Conservation (phyloP, 2,113 vertebrate genomes). For the Helogale parvula region DNA sequence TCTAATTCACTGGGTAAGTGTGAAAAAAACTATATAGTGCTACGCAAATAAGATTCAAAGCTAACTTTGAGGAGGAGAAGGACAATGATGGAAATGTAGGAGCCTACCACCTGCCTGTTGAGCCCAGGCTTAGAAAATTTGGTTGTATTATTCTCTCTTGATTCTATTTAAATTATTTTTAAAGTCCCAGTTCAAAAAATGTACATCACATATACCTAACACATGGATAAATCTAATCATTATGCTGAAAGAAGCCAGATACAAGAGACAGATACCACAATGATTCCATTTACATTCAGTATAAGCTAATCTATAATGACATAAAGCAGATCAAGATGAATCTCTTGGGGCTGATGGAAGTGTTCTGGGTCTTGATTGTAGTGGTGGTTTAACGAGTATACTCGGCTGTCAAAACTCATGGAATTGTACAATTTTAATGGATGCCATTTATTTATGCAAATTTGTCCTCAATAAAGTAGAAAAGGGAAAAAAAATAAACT, state of each 20-base stretch:
- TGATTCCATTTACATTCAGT: neutral
- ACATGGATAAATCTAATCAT: neutral
- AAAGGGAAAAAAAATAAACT: neutral
- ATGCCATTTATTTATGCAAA: neutral
- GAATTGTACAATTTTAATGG: neutral
- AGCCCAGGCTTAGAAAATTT: neutral
- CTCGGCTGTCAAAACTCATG: neutral
- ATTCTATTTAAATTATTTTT: constrained; percentile 8
- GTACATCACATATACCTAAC: neutral
- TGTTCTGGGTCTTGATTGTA: neutral
- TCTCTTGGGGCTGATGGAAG: neutral
- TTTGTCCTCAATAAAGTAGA: neutral
- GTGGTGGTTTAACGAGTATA: neutral
- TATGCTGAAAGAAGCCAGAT: neutral
- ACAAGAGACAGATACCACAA: neutral
- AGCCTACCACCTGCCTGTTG: neutral
- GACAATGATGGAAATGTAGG: neutral
- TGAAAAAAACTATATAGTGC: neutral
- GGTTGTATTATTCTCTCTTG: neutral
- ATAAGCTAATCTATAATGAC: neutral
- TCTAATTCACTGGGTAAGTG: neutral
- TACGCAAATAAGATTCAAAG: neutral
- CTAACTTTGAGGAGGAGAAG: neutral
- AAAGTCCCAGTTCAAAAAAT: neutral
- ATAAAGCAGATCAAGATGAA: neutral